Conservation (phyloP, 2,113 vertebrate genomes). For the Enhydra lutris region DNA sequence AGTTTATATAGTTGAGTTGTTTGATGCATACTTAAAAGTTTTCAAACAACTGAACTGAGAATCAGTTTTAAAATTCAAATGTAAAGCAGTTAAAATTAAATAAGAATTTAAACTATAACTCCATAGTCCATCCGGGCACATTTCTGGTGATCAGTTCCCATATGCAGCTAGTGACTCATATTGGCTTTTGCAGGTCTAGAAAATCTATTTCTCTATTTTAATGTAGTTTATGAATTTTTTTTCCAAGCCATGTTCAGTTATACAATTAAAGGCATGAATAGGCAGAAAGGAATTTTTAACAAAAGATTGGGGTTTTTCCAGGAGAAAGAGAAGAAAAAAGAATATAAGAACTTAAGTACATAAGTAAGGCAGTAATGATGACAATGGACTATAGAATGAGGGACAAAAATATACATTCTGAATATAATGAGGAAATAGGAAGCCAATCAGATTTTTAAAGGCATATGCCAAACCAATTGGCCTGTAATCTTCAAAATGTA, state of each 20-base stretch:
- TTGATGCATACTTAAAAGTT: neutral
- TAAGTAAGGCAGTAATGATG: neutral
- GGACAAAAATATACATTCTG: neutral
- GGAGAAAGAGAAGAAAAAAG: neutral
- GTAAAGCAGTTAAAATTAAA: neutral
- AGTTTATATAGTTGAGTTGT: neutral
- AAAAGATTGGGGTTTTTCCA: neutral
- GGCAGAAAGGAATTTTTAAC: neutral
- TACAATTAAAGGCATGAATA: neutral
- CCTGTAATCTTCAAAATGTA: neutral
- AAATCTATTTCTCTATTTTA: neutral
- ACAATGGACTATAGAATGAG: neutral
- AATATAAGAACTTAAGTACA: neutral
- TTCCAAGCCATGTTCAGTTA: neutral
- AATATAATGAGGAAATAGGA: neutral
- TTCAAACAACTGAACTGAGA: neutral
- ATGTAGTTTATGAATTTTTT: neutral
- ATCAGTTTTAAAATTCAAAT: neutral
- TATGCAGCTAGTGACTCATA: neutral
- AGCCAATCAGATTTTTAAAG: neutral
- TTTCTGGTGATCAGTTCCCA: neutral
- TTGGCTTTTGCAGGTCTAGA: neutral
- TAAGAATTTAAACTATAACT: neutral
- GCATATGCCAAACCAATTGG: neutral
- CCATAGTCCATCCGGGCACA: neutral